Conservation (phyloP, 2,113 vertebrate species). For the Crotalus horridus region DNA sequence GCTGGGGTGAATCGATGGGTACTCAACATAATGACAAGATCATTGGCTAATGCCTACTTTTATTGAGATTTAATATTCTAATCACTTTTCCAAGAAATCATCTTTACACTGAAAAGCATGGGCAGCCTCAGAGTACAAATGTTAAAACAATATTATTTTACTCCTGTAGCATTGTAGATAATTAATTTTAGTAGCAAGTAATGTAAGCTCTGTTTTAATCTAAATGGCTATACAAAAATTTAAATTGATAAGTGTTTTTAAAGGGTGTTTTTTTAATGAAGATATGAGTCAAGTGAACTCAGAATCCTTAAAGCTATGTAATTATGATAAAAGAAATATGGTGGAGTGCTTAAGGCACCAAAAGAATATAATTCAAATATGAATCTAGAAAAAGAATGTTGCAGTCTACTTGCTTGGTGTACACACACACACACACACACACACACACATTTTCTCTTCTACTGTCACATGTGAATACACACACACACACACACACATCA, state of each 20-base stretch:
- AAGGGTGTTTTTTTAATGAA: conserved; percentile 58
- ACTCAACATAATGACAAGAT: conserved; percentile 65
- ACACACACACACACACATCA: background rate
- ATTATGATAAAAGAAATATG: conserved; percentile 16
- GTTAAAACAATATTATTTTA: conserved; percentile 66
- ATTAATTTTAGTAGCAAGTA: conserved; percentile 61
- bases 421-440: background rate
- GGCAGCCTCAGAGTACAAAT: conserved; percentile 61
- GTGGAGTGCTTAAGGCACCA: background rate
- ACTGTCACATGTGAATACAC: background rate
- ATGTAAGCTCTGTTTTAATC: conserved; percentile 49
- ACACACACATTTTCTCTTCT: background rate
- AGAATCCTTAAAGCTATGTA: conserved; percentile 40
- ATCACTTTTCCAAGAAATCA: conserved; percentile 76
- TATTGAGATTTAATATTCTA: conserved; percentile 64
- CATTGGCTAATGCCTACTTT: conserved; percentile 65
- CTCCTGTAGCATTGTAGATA: conserved; percentile 58
- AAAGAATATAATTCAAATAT: background rate
- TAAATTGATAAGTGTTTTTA: conserved; percentile 52
- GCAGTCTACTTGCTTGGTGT: background rate
- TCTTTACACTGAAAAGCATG: conserved; percentile 66
- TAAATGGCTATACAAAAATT: background rate
- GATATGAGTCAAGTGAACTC: conserved; percentile 46
- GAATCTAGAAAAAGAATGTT: background rate
- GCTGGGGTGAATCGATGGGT: conserved; percentile 65